Base-by-base conservation (phyloP, 2,113 vertebrate species). In the Vanacampus margaritifer region DNA sequence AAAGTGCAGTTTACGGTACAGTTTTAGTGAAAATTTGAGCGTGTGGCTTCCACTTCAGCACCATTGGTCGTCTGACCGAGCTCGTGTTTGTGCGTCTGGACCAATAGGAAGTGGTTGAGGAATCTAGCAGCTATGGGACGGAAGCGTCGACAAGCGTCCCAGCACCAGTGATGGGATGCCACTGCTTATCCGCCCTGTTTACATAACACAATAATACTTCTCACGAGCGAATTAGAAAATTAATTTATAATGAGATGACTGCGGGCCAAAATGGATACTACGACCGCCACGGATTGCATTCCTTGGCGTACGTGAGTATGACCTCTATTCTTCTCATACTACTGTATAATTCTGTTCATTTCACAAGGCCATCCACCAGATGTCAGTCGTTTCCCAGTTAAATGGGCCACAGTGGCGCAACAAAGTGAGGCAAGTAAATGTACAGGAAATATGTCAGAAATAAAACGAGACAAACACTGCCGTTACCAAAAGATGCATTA, bases 31-130 rank as follows among this genome's bases (percentile, higher is more conserved):
- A 23, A 23, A 39, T 36, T n/a, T 10, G 50, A 46, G 23, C 41
- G 24, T 21, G 13, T 13, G 24, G 26, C 9, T 14, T 56, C 12
- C 56, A 17, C 64, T 61, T 46, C 2, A 45, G 26, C 65, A n/a
- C 69, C 46, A 79, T 69, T 73, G 69, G 67, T 19, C 28, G 8
- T 13, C 6, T 66, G 17, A 41, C 16, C 46, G 39, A 76, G 37
- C 65, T 57, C 32, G 23, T 71, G 53, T 68, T 58, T 36, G n/a
- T 53, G 17, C 48, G 7, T 46, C 1, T 60, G 60, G 43, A 76
- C 79, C 81, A 82, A 79, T 82, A 64, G 75, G 68, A 79, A 74
- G 71, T 64, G 66, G 67, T 60, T 41, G 73, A 59, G 37, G 59
- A 37, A 68, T 51, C 68, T 46, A 59, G 73, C 60, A 61, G 50